Base-by-base conservation (phyloP, 2,797 vertebrate species). In the Urosaurus nigricauda region DNA sequence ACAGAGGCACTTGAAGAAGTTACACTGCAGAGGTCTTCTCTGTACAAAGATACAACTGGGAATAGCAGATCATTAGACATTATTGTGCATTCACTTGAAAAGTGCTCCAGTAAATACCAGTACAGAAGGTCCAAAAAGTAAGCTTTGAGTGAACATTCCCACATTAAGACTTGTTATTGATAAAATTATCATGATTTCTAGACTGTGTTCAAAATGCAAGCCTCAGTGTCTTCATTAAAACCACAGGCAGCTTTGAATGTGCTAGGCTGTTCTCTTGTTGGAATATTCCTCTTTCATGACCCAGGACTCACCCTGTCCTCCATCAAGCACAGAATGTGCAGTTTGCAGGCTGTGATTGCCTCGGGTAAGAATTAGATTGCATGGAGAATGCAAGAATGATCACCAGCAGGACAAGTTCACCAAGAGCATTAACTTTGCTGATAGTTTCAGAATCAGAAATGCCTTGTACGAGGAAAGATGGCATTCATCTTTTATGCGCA, bases 371-470 rank as follows among this genome's bases (percentile, higher is more conserved):
- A 87, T 87, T 84, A 73, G 63, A 90, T 84, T 73, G 29, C 63
- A 65, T 51, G 65, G 63, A 35, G 73, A 85, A 85, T 85, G 78
- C 83, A 81, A 81, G 70, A 88, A 63, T 84, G 43, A 87, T 79
- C 53, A 84, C 80, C 65, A 74, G 53, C 65, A 73, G 65, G 85
- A 80, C 74, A 90, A 73, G 89, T 73, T 79, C 85, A 90, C 75
- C 43, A 63, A 84, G 40, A 79, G 13, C 82, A 79, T 83, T 87
- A 90, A 60, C 79, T 87, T 71, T 63, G 75, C 40, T 63, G 29
- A 83, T 87, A 84, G 56, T 79, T 87, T 79, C 43, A 84, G 75
- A 87, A 65, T 83, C 68, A 84, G 75, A 83, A 74, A 73, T 79
- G 63, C 17, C 56, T 79, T 71, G 53, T 53, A 47, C 16, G 32